Evolutionary conservation across 2,797 vertebrate genomes (phyloP).

Genomic region (Bradypus variegatus): DNA sequence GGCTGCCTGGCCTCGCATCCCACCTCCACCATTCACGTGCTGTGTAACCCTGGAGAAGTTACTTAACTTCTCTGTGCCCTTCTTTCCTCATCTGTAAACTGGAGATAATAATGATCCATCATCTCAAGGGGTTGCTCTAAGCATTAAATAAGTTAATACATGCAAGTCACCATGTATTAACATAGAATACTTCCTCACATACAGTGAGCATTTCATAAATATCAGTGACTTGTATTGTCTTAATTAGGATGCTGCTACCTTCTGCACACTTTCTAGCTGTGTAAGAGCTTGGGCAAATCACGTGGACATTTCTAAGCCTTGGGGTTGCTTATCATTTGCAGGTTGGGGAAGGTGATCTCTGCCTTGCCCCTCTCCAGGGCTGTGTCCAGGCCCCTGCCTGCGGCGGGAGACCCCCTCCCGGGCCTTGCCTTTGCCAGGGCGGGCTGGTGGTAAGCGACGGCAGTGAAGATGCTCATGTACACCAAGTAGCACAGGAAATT

Average conservation of each 20-base stretch:
- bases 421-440: conserved; percentile 70
- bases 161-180: not conserved
- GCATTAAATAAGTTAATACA: not conserved
- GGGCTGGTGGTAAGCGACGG: conserved; percentile 80
- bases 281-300: too few relatives aligned
- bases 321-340: not conserved
- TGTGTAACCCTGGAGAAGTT: not conserved
- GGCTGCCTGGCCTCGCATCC: not conserved
- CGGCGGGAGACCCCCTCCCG: rapidly evolving
- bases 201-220: not conserved
- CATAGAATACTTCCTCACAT: not conserved
- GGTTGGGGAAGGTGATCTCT: not conserved
- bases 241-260: not conserved
- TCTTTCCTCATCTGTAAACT: not conserved
- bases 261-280: not conserved
- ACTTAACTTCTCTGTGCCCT: not conserved
- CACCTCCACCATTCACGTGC: not conserved
- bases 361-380: not conserved
- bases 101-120: not conserved
- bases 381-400: not conserved
- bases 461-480: conserved; percentile 86
- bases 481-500: conserved; percentile 81
- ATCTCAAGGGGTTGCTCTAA: not conserved
- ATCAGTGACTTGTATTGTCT: too few relatives aligned
- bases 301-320: not conserved